Base-by-base conservation (phyloP, 2,797 vertebrate genomes). In the Todus mexicanus region DNA sequence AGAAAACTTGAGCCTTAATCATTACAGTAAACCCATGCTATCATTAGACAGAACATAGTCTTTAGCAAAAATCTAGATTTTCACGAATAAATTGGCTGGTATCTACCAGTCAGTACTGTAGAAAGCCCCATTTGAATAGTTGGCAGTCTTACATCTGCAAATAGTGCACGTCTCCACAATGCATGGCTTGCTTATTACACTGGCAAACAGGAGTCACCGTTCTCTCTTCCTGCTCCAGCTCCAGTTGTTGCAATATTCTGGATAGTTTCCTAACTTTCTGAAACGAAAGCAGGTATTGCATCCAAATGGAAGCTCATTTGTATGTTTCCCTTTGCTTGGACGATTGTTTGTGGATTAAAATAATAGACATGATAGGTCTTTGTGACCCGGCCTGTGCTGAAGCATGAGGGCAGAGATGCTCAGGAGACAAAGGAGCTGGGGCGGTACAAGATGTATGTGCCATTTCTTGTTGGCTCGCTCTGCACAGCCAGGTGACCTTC, bases 1-100 rank as follows among this genome's bases (percentile, higher is more conserved):
- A 90, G 88, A 84, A 78, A 72, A 90, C 78, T 79, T 7, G 47
- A 89, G 77, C 42, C 47, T 80, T 35, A 70, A 73, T 70, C 84
- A 31, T 60, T 59, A 20, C 63, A 80, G 83, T 23, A 70, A 50
- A 22, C 10, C 72, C 35, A 8, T 9, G 71, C 77, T 76, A 59
- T 64, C 66, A 12, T 66, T 10, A 57, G 79, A 3, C 47, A 77
- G 75, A 83, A 53, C 43, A 26, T 2, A 20, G 56, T 45, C 47
- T 56, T 31, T 45, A 66, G 59, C 35, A 57, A 18, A 84, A 80
- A 19, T 2, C 0, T 17, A 6, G 5, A 4, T 66, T 84, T 74
- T 59, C 60, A 18, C 37, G 10, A 42, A 15, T 11, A 18, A 60
- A 31, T 17, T n/a, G 78, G 9, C 71, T 40, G 63, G 19, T 35